These are phyloP conservation scores for Chionoecetes opilio DNA, from an alignment of 1,140 invertebrate species.

Conservation along the genomic window DNA sequence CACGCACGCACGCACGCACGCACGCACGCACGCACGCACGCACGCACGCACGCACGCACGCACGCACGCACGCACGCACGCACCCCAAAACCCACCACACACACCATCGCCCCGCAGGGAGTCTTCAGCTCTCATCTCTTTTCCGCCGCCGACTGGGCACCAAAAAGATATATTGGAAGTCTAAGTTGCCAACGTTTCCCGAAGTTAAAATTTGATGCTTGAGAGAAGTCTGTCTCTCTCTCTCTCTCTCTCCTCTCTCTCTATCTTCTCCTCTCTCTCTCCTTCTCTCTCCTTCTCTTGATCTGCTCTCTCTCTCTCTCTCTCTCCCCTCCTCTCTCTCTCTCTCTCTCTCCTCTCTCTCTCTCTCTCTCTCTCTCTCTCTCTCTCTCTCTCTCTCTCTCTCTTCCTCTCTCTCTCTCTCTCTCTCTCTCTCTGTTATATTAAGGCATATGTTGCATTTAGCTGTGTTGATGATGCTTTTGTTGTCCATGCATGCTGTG, in stretches of 20 bases:
- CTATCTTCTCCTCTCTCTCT: no score
- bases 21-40: slow-evolving; percentile 6
- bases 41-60: slow-evolving; percentile 11
- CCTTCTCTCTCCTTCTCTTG: slow-evolving; percentile 35
- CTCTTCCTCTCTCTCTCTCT: background rate
- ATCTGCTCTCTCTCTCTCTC: slow-evolving; percentile 41
- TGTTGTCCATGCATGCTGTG: no score
- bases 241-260: no score
- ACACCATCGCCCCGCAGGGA: background rate
- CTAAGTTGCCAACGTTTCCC: background rate
- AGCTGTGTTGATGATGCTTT: no score
- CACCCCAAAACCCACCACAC: background rate
- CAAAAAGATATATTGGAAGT: slow-evolving; percentile 30
- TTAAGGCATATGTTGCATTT: no score
- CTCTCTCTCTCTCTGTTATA: slow-evolving; percentile 36
- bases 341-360: background rate
- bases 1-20: slow-evolving; percentile 9
- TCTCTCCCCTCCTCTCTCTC: slow-evolving; percentile 36
- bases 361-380: background rate
- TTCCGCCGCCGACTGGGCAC: background rate
- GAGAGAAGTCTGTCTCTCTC: background rate
- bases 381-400: background rate
- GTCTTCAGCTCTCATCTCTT: slow-evolving; percentile 15
- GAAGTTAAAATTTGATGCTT: slow-evolving; percentile 31
- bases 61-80: background rate